Evolutionary conservation across 2,797 vertebrate species (phyloP).

Genomic region (Phrynocephalus guinanensis): DNA sequence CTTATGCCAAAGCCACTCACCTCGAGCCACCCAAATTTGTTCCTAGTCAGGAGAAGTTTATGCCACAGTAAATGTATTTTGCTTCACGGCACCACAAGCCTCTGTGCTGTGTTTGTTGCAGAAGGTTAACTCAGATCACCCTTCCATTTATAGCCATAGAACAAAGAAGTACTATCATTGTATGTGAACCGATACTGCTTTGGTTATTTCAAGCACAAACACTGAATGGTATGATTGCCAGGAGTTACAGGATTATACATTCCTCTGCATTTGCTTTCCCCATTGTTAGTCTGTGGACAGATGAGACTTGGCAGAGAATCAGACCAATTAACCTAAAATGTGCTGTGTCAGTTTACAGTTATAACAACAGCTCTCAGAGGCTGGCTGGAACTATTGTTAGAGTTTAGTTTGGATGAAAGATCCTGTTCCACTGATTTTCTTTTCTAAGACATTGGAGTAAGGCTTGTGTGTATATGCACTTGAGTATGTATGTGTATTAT

Average conservation of each 20-base stretch:
- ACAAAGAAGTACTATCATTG: neutral
- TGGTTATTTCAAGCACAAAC: slow-evolving; percentile 12
- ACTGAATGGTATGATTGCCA: slow-evolving; percentile 31
- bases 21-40: neutral
- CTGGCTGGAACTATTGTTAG: slow-evolving; percentile 19
- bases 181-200: neutral
- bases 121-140: neutral
- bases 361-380: neutral
- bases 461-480: neutral
- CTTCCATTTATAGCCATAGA: neutral
- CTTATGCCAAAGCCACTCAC: neutral
- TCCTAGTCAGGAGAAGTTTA: neutral
- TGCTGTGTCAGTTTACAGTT: slow-evolving; percentile 36
- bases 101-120: neutral
- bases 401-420: slow-evolving; percentile 4
- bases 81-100: neutral
- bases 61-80: neutral
- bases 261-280: slow-evolving; percentile 36
- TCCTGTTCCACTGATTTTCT: slow-evolving; percentile 14
- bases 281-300: slow-evolving; percentile 40
- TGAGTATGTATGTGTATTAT: neutral
- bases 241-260: slow-evolving; percentile 44
- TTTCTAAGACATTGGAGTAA: too few relatives aligned
- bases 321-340: slow-evolving; percentile 32
- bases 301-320: slow-evolving; percentile 35